Percentiles rank a stretch among this genome's conserved stretches.
phyloP scores from a whole-genome alignment of 1,140 invertebrate genomes.

The Leptonema lineaticorne region DNA sequence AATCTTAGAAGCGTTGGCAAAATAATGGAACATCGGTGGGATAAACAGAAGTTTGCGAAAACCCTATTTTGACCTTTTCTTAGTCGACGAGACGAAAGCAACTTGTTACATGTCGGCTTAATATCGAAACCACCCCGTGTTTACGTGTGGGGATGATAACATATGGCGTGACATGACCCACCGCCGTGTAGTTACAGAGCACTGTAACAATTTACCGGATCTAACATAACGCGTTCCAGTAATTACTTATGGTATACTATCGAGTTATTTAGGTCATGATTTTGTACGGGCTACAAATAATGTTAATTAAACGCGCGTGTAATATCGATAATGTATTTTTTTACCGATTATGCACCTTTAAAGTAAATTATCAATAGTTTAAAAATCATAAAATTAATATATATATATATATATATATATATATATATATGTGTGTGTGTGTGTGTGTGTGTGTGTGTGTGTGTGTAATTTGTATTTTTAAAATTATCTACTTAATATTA shows the following conservation, averaged over 20 bases:
- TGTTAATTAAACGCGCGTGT: background rate
- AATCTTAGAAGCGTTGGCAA: no score
- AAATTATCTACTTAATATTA: no score
- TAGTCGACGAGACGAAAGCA: background rate
- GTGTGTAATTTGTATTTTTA: no score
- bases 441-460: no score
- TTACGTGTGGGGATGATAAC: background rate
- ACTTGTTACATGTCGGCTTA: conserved; percentile 3
- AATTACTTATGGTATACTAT: background rate
- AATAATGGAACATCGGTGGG: no score
- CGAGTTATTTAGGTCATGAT: background rate
- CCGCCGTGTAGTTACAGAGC: background rate
- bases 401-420: no score
- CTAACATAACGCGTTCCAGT: background rate
- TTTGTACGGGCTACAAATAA: background rate
- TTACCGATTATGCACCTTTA: no score
- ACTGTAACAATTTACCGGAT: background rate
- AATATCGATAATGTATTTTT: no score
- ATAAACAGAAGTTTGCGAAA: no score
- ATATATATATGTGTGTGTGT: no score
- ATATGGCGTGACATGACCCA: background rate
- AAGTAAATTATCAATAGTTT: no score
- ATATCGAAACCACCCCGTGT: background rate
- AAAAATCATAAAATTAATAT: no score
- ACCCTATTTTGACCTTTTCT: background rate